These are phyloP conservation scores for Actinostola sp. DNA, from an alignment of 92 coral and sea anemone genomes.

Conservation along the genomic window DNA sequence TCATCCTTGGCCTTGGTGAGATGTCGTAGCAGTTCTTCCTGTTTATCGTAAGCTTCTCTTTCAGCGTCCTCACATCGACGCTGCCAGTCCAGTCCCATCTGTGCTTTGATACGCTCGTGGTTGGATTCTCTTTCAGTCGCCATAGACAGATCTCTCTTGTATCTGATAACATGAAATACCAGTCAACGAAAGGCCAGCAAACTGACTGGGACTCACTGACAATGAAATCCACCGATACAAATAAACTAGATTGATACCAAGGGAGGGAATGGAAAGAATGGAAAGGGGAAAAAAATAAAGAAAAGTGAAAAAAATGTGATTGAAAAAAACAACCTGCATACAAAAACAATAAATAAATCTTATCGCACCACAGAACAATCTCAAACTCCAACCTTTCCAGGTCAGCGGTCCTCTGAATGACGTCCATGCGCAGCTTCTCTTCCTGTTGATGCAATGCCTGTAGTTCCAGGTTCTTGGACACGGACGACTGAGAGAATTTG, in stretches of 20 bases:
- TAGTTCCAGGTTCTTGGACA: conserved; percentile 85
- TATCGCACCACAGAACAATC: not conserved
- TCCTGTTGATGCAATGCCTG: conserved; percentile 90
- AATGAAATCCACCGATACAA: too few relatives aligned
- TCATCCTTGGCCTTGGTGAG: conserved; percentile 85
- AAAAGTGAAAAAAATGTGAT: too few relatives aligned
- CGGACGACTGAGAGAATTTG: conserved; percentile 68
- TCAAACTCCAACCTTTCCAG: conserved; percentile 64
- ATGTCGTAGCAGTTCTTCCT: conserved; percentile 74
- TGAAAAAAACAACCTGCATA: too few relatives aligned
- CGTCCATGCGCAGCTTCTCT: conserved; percentile 82
- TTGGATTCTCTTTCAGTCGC: conserved; percentile 87
- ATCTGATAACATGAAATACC: conserved; percentile 61
- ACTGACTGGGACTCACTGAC: too few relatives aligned
- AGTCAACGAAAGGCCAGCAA: too few relatives aligned
- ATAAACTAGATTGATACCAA: too few relatives aligned
- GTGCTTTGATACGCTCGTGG: conserved; percentile 76
- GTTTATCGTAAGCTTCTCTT: conserved; percentile 79
- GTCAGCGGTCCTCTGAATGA: conserved; percentile 74
- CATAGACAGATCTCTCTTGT: conserved; percentile 85
- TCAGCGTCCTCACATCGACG: conserved; percentile 95
- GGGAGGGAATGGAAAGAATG: too few relatives aligned
- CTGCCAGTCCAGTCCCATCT: conserved; percentile 93
- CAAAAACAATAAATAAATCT: not conserved
- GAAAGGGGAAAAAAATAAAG: too few relatives aligned